Percentiles rank a stretch among this genome's conserved stretches.
Conservation (phyloP, 2,888 invertebrate species). For the Heliothis peltigera region DNA sequence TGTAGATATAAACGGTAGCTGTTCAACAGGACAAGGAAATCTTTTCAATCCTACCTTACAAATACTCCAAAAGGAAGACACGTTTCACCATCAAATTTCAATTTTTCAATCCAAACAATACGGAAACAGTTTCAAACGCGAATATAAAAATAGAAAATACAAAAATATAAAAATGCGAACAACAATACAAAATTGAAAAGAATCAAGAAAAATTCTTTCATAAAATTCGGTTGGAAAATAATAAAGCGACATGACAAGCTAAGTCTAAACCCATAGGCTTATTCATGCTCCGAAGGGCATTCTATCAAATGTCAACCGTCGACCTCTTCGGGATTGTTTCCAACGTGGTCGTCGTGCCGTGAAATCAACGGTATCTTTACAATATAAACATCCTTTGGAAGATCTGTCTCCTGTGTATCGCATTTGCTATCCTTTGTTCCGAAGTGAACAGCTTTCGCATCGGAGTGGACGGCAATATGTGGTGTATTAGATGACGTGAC, state of each 20-base stretch:
- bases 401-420: constrained; percentile 67
- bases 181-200: constrained; percentile 60
- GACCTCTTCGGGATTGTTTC: constrained; percentile 78
- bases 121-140: constrained; percentile 25
- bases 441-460: constrained; percentile 38
- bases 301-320: constrained; percentile 85
- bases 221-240: constrained; percentile 56
- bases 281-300: constrained; percentile 82
- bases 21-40: constrained; percentile 15
- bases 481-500: constrained; percentile 22
- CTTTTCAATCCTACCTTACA: constrained; percentile 20
- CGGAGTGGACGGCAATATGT: constrained; percentile 18
- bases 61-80: constrained; percentile 22
- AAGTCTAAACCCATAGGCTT: constrained; percentile 66
- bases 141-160: constrained; percentile 21
- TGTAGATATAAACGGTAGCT: too few species aligned
- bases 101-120: constrained; percentile 32
- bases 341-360: constrained; percentile 76
- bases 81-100: constrained; percentile 20
- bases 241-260: constrained; percentile 61
- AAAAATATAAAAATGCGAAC: constrained; percentile 37
- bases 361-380: constrained; percentile 77
- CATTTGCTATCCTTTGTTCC: constrained; percentile 50
- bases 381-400: constrained; percentile 76
- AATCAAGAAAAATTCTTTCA: constrained; percentile 53